Evolutionary conservation across 2,797 vertebrate species (phyloP), one percentile per base, ranked within the genome.

Genomic region (Alfaro cultratus): DNA sequence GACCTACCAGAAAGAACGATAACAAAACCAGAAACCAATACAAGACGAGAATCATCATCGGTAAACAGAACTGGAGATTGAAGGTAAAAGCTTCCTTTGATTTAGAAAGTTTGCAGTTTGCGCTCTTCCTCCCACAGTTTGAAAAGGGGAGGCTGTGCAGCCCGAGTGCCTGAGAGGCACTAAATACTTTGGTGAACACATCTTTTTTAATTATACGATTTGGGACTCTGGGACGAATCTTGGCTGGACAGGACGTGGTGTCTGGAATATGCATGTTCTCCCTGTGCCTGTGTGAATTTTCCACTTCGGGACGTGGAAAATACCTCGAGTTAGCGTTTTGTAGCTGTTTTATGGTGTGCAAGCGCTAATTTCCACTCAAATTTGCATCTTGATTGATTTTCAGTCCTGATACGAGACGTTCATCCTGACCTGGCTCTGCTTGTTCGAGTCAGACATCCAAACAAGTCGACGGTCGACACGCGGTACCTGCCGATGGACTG

Each of bases 381-480:
- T 64, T 64, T 49, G 53, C 7, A 34, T 72, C 49, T 45, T 36
- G 31, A 82, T 82, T 68, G 73, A 84, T 86, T 78, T 83, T 79
- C 8, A 23, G 18, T 51, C 29, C 45, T 80, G 77, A 82, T 73
- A 67, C 8, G 79, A 81, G 87, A 62, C 34, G 1, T 78, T 80
- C 71, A 78, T 80, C 85, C 60, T 82, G 76, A 3, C 1, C 64
- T 51, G 45, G 12, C 78, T 73, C 76, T 79, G 74, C 80, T 80
- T 72, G 62, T 75, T 83, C 74, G 0, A 55, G 86, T 83, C 78
- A 62, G 70, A 71, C 71, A 34, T 79, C 57, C 74, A 62, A 79
- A 88, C 80, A 84, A 84, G 80, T 90, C 75, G 3, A 77, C 89
- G 86, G 86, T 79, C 87, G 87, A 29, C 0, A 43, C 55, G 4